Base-by-base conservation (phyloP, 92 coral and sea anemone species). In the Epizoanthus scotinus region DNA sequence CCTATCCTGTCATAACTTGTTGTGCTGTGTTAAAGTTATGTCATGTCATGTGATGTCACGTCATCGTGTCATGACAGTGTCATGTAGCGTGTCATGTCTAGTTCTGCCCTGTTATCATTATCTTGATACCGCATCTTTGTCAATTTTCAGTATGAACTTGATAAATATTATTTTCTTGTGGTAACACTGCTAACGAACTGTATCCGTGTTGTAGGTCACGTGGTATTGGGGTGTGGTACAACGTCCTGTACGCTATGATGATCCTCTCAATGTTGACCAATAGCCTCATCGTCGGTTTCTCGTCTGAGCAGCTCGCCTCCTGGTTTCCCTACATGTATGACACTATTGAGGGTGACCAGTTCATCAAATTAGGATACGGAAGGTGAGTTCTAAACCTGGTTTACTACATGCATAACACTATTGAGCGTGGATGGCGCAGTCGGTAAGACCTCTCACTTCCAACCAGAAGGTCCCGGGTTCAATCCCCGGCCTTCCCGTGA, bases 311-410 rank as follows among this genome's bases (percentile, higher is more conserved):
- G 78, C 94, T 95, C 19, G 98, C 98, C 28, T 89, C 90, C 0
- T 95, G 98, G 98, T 91, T 95, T 62, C 98, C 98, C 0, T 92
- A 95, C 97, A 95, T 95, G 98, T 95, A 95, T 18, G 97, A 95
- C 70, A 95, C 98, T 27, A 90, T 92, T 26, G 97, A 95, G 53
- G 96, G 96, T 31, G 98, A 95, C 81, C 98, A 95, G 83, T 95
- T 73, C 81, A 95, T 95, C 82, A 80, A 87, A 80, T 74, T 84
- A 54, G 98, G 98, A 49, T 95, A 92, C 77, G 98, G 98, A 87
- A 88, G 98, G 98, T 94, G 53, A 12, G 56, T 26, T 20, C 18
- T 47, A 36, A 31, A 0, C 47, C 42, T 15, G 15, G 50, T 2
- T 24, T 25, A 2, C 27, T 67, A 5, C 21, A 5, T 29, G 67